Conservation (phyloP, 2,797 vertebrate genomes). For the Arctocebus calabarensis region DNA sequence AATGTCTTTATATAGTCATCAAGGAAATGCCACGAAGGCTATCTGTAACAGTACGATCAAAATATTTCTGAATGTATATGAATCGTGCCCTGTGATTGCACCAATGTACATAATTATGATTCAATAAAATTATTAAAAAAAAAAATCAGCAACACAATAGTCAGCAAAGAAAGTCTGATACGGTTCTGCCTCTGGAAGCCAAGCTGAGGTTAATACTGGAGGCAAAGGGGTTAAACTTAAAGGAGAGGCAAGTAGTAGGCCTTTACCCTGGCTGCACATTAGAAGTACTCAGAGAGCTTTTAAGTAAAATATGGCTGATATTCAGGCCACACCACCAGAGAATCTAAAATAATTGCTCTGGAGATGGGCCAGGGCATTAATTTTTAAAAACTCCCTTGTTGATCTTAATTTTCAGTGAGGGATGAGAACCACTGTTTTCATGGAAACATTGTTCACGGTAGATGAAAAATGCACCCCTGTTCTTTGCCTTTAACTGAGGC, state of each 20-base stretch:
- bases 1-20: too few species aligned
- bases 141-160: neutral
- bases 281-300: constrained; percentile 37
- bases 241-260: neutral
- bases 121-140: too few species aligned
- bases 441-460: neutral
- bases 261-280: neutral
- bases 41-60: too few species aligned
- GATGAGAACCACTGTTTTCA: neutral
- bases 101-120: too few species aligned
- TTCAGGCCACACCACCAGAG: constrained; percentile 12
- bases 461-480: neutral
- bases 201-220: neutral
- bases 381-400: constrained; percentile 58
- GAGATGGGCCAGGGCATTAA: constrained; percentile 63
- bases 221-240: neutral
- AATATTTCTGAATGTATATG: too few species aligned
- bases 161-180: neutral
- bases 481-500: constrained; percentile 49
- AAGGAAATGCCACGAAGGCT: too few species aligned
- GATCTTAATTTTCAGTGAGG: constrained; percentile 3
- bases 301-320: constrained; percentile 64
- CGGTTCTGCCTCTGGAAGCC: neutral
- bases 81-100: too few species aligned
- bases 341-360: constrained; percentile 69